phyloP scores from a whole-genome alignment of 2,797 vertebrate genomes.

The Ficedula albicollis region DNA sequence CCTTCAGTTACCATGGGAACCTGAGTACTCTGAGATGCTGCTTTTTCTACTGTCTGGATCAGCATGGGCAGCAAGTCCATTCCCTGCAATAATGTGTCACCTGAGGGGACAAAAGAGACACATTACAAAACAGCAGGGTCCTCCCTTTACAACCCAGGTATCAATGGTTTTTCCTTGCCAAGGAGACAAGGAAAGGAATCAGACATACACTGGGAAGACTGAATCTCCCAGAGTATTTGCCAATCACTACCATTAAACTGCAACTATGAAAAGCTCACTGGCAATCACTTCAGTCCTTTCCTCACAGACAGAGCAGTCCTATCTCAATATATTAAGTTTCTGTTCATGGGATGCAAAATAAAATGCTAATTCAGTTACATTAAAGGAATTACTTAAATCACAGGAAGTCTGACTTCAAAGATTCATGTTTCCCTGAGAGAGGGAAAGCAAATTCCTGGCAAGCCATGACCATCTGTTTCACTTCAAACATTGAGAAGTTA shows the following conservation, averaged over 20 bases:
- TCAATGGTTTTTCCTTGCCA: neutral
- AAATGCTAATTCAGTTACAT: neutral
- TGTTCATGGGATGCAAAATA: neutral
- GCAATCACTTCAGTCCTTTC: neutral
- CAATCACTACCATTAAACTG: neutral
- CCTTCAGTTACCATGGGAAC: conserved; percentile 87
- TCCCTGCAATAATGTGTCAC: conserved; percentile 88
- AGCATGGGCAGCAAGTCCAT: conserved; percentile 86
- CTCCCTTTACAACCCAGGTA: neutral
- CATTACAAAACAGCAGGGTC: neutral
- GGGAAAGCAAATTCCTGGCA: neutral
- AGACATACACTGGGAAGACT: neutral
- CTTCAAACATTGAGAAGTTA: neutral
- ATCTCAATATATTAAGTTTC: neutral
- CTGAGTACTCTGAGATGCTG: conserved; percentile 90
- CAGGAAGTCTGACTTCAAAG: conserved; percentile 4
- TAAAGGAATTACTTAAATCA: neutral
- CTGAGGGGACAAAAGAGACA: conserved; percentile 70
- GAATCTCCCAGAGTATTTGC: neutral
- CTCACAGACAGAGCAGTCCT: neutral
- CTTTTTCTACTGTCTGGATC: conserved; percentile 92
- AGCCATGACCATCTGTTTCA: neutral
- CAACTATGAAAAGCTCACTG: neutral
- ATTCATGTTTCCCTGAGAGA: neutral
- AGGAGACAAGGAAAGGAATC: neutral